These are phyloP conservation scores for Lynx canadensis DNA, from an alignment of 2,113 vertebrate species.

Conservation along the genomic window DNA sequence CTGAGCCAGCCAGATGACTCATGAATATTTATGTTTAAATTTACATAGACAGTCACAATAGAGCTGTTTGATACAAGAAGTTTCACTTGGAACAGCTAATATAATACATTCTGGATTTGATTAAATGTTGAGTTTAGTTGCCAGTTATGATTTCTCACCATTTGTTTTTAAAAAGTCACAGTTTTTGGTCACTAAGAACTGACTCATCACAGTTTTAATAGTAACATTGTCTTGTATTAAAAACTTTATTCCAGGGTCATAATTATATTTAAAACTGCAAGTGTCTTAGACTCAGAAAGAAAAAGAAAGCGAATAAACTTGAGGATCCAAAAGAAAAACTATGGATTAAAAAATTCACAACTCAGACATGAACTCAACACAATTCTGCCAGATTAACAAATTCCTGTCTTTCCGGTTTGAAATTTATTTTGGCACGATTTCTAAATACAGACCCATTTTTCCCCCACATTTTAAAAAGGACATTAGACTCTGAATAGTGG, in stretches of 20 bases:
- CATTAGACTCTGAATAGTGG: not conserved
- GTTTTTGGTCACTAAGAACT: slow-evolving; percentile 72
- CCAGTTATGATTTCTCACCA: slow-evolving; percentile 70
- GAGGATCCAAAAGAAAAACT: not conserved
- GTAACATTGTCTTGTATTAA: not conserved
- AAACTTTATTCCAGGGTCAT: not conserved
- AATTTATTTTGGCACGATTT: not conserved
- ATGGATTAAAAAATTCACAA: not conserved
- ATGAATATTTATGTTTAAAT: not conserved
- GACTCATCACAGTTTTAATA: not conserved
- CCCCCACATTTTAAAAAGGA: not conserved
- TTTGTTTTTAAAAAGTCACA: slow-evolving; percentile 69
- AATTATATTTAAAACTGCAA: slow-evolving; percentile 15
- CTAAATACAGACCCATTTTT: not conserved
- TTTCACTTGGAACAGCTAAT: slow-evolving; percentile 61
- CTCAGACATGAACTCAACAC: not conserved
- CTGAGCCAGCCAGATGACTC: not conserved
- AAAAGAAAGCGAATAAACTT: not conserved
- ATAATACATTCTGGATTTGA: slow-evolving; percentile 63
- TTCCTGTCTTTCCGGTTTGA: not conserved
- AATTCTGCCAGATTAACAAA: not conserved
- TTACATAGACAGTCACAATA: not conserved
- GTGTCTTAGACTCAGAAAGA: not conserved
- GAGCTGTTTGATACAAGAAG: slow-evolving; percentile 58
- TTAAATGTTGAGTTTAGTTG: slow-evolving; percentile 76